A percentile compares a stretch with the other conserved stretches of the same genome.
These are phyloP conservation scores for Rousettus leschenaultii DNA, from an alignment of 2,113 vertebrate genomes.

Conservation along the genomic window DNA sequence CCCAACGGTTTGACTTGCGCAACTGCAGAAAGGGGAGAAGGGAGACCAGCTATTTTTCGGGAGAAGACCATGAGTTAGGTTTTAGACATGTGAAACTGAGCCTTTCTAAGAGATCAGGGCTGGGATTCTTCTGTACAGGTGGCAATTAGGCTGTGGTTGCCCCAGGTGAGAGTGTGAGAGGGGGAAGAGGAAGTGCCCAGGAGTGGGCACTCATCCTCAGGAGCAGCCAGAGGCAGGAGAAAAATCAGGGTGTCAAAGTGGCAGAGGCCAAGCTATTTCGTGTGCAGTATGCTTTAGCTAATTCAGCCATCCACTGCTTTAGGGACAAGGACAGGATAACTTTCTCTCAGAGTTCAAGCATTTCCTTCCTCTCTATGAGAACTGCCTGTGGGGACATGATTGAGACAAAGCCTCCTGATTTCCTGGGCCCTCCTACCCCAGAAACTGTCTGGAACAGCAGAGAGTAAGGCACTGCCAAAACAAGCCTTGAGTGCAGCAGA, in stretches of 20 bases:
- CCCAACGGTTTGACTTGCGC: not conserved
- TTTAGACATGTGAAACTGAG: not conserved
- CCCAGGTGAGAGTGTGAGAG: too few species aligned
- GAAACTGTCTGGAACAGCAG: not conserved
- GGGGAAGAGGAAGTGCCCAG: not conserved
- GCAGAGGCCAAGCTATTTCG: not conserved
- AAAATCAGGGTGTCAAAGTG: fast-evolving
- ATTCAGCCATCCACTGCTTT: fast-evolving
- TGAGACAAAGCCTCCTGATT: not conserved
- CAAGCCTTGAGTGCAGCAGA: not conserved
- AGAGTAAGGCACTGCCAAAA: fast-evolving
- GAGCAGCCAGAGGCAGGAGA: not conserved
- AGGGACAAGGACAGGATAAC: not conserved
- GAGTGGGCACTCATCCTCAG: fast-evolving
- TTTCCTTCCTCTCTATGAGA: not conserved
- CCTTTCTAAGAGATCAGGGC: not conserved
- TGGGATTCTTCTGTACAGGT: not conserved
- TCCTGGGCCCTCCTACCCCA: not conserved
- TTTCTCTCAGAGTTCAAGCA: not conserved
- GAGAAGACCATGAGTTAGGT: not conserved
- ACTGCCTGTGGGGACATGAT: not conserved
- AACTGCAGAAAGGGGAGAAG: not conserved
- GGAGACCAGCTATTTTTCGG: not conserved
- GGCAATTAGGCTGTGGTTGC: not conserved
- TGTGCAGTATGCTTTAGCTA: not conserved